Evolutionary conservation across 2,888 invertebrate species (phyloP), one percentile per base, ranked within the genome.

Genomic region (Andrena dorsata): DNA sequence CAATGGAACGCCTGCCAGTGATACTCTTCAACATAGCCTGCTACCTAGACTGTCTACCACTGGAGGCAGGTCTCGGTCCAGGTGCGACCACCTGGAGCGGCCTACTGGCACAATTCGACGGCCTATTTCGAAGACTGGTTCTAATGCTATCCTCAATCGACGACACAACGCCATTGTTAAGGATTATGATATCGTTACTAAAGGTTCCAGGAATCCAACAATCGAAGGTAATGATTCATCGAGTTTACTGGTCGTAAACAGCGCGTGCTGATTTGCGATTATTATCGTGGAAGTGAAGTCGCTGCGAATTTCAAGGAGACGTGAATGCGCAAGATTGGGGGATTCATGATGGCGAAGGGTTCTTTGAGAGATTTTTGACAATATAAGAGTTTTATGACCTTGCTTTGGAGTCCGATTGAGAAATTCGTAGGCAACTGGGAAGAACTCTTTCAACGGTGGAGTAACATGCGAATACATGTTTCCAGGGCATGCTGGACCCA

Each of bases 1-100:
- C 97, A 2, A 92, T 95, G 28, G 96, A 97, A 89, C 95, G 95
- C 65, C 95, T 99, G 80, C 96, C 97, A 7, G 96, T 97, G 49
- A 97, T 98, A 86, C 95, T 98, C 75, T 96, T 97, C 92, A 99
- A 99, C 94, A 96, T 99, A 92, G 97, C 98, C 1, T 97, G 97
- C 93, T 99, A 99, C 94, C 95, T 99, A 91, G 98, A 98, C 91
- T 98, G 97, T 94, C 95, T 99, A 74, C 97, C 98, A 8, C 96
- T 98, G 85, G 98, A 98, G 90, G 96, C 97, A 23, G 96, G 96
- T 30, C 95, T 96, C 69, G 95, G 96, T 1, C 95, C 96, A 56
- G 96, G 96, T 0, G 95, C 97, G 76, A 95, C 96, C 1, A 95
- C 96, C 61, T 98, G 98, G 98, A 96, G 96, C 56, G 96, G 97